Base-by-base conservation (phyloP, 2,888 invertebrate genomes). In the Nematopogon swammerdamellus region DNA sequence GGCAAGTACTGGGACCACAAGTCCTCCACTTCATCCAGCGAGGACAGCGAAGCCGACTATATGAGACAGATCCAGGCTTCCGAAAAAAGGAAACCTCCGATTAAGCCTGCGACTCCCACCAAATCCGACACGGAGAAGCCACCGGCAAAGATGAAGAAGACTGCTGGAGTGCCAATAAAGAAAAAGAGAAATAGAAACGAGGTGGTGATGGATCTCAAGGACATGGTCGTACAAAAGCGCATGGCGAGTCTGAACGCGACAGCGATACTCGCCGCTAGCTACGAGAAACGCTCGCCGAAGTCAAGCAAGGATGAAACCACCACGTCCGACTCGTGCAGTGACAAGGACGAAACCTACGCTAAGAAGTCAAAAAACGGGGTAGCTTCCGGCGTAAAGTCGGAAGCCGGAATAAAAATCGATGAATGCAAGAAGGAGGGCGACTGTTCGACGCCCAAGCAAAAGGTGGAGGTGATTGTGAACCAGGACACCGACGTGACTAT, bases 191-290 rank as follows among this genome's bases (percentile, higher is more conserved):
- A 82, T 53, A 73, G 83, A 56, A 81, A 80, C 50, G 86, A 87
- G 64, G 70, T 85, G 43, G 82, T 86, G 19, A 89, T 90, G 89
- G 92, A 92, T 61, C 76, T 92, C 46, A 91, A 91, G 60, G 92
- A 92, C 58, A 91, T 92, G 85, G 88, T 93, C 5, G 92, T 93
- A 16, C 84, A 90, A 57, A 95, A 94, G 65, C 84, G 95, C 25
- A 93, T 95, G 93, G 95, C 95, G 18, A 92, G 92, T 64, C 74
- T 95, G 25, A 95, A 95, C 67, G 95, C 95, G 14, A 89, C 91
- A 30, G 95, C 95, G 18, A 94, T 95, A 60, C 80, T 95, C 56
- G 92, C 93, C 0, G 94, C 94, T 18, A 92, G 92, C 56, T 94
- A 94, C 61, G 92, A 92, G 65, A 91, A 87, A 62, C 79, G 82